Evolutionary conservation across 2,888 invertebrate genomes (phyloP), one percentile per base, ranked within the genome.

Genomic region (Hyles lineata): DNA sequence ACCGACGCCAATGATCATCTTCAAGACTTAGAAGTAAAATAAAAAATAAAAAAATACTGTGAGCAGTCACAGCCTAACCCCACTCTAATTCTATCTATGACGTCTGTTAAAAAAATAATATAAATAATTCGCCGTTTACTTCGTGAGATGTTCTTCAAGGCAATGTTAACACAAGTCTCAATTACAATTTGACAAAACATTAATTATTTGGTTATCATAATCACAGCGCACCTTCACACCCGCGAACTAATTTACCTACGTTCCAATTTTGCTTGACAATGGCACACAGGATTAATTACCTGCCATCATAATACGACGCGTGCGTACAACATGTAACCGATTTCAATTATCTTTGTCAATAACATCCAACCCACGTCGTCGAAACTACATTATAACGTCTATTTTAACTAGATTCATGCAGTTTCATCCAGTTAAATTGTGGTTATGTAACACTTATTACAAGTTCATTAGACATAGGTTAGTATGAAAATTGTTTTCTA

Each of bases 321-420:
- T 67, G 63, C 35, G 62, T 71, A 62, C 62, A 55, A 58, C 62
- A 63, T 55, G 72, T 63, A 72, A 55, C 63, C 52, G 52, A 52
- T 73, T 73, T 70, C 73, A 72, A 72, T 72, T 72, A 72, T 67
- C 63, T 63, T 63, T 55, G 72, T 72, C 72, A 58, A 72, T 63
- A 72, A 72, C 72, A 72, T 23, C 43, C 52, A 72, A 55, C 63
- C 62, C 52, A 63, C 62, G 55, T 55, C 35, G 35, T 23, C 59
- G 32, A 62, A 21, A 32, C 62, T 72, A 63, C 52, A 72, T 72
- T 55, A 71, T 72, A 58, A 63, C 52, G 25, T 72, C 32, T 67
- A 50, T 50, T 67, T 43, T 67, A 67, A 50, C 50, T 71, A 67
- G 67, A 67, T 23, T 67, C 21, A 17, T 35, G 23, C 21, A 21